Conservation (phyloP, 2,797 vertebrate genomes). For the Staurois parvus region DNA sequence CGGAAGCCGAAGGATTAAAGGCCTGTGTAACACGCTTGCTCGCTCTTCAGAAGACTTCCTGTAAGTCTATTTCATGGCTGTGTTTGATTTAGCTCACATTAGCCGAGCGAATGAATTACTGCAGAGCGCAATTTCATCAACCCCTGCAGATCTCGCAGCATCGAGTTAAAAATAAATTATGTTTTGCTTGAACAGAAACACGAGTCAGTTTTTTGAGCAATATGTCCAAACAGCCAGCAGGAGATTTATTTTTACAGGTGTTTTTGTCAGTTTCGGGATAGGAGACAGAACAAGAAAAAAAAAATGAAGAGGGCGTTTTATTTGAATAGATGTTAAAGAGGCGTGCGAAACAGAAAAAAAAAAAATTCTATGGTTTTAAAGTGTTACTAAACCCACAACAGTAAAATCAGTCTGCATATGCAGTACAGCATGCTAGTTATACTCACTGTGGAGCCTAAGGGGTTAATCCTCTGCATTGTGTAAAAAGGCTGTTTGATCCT, state of each 20-base stretch:
- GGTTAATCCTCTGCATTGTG: no score
- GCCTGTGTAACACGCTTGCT: not conserved
- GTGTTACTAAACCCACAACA: no score
- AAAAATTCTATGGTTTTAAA: no score
- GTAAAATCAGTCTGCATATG: no score
- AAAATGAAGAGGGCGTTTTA: not conserved
- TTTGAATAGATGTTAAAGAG: not conserved
- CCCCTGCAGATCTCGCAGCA: conserved; percentile 64
- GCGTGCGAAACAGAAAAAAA: not conserved
- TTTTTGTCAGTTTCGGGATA: conserved; percentile 24
- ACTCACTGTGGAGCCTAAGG: no score
- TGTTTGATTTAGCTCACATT: conserved; percentile 65
- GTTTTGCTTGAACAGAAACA: conserved; percentile 61
- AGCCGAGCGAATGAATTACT: conserved; percentile 63
- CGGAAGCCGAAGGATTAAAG: conserved; percentile 24
- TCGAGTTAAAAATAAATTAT: conserved; percentile 67
- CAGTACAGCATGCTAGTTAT: no score
- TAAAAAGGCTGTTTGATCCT: no score
- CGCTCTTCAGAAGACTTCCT: conserved; percentile 37
- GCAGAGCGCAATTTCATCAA: conserved; percentile 62
- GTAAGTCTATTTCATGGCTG: conserved; percentile 38
- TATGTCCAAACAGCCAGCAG: conserved; percentile 61
- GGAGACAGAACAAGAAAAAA: not conserved
- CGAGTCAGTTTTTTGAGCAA: conserved; percentile 61
- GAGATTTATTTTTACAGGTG: conserved; percentile 61